Evolutionary conservation across 2,797 vertebrate species (phyloP), one percentile per base, ranked within the genome.

Genomic region (Macroramphosus scolopax): DNA sequence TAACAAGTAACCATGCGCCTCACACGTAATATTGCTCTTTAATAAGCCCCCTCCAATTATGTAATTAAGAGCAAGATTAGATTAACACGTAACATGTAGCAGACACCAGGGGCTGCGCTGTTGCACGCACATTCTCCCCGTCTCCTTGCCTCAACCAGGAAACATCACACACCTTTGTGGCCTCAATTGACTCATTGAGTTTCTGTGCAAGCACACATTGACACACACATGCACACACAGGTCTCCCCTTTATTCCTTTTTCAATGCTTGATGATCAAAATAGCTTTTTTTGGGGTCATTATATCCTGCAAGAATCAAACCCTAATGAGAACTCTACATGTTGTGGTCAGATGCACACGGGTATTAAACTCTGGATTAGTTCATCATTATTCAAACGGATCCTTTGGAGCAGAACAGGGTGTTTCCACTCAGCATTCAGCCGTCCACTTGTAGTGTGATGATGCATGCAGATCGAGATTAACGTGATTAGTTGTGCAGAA

Each of bases 1-100:
- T 45, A 17, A 8, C 32, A 13, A 61, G 46, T 57, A 53, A 61
- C 53, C 37, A 25, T 3, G 47, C 45, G 40, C 50, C 42, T 50
- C 5, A 40, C 33, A 51, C 44, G 60, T 37, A 36, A 64, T 51
- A 61, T 26, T 48, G 47, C 68, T 65, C 65, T 74, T 76, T 81
- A 81, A 84, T 88, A 57, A 56, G 32, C 50, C 45, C 53, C 51
- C 68, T 70, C 71, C 45, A 80, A 80, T 82, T 75, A 82, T 80
- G 75, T 76, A 83, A 77, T 74, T 54, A 59, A 40, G 46, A 63
- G 20, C 46, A 40, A 39, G 75, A 75, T 66, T 63, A 61, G 53
- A 71, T 73, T 35, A 63, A 60, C 54, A 20, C 43, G 49, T 22
- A 26, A 45, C 48, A 51, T 48, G 32, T 51, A 14, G 30, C 17